Evolutionary conservation across 2,797 vertebrate species (phyloP).

Genomic region (Synaphobranchus kaupii): DNA sequence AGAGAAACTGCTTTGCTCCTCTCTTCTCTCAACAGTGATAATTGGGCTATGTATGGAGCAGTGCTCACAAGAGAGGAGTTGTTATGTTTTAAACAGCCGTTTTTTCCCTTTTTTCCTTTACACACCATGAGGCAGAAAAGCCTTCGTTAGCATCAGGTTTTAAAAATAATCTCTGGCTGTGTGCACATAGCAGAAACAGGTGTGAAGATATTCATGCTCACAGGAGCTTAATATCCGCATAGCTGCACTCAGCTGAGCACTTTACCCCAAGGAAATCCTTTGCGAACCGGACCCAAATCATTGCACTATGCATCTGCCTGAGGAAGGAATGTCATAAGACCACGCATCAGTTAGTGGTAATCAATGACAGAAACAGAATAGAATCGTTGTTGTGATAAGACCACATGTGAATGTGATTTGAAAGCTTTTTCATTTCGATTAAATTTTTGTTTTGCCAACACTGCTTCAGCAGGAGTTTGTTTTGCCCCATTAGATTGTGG

Average conservation of each 20-base stretch:
- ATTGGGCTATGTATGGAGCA: not conserved
- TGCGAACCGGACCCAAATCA: not conserved
- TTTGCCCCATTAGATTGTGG: not conserved
- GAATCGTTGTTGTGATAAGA: not conserved
- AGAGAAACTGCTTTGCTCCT: not conserved
- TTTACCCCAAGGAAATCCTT: not conserved
- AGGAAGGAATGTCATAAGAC: not conserved
- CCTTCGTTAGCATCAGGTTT: not conserved
- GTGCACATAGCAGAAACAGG: not conserved
- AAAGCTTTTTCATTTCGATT: not conserved
- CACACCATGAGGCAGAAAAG: conserved; percentile 1
- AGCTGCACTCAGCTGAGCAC: not conserved
- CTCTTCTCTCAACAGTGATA: not conserved
- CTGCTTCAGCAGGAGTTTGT: not conserved
- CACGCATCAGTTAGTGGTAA: not conserved
- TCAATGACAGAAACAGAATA: not conserved
- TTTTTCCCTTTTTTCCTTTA: not conserved
- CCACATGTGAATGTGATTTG: not conserved
- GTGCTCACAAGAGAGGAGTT: not conserved
- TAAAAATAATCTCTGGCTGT: not conserved
- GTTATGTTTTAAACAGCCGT: not conserved
- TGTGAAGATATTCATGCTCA: not conserved
- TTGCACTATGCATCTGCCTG: not conserved
- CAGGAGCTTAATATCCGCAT: not conserved
- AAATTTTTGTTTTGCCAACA: not conserved